These are phyloP conservation scores for western clawed frog (Xenopus tropicalis) DNA, from an alignment of 2,113 vertebrate genomes.

Conservation along the genomic window DNA sequence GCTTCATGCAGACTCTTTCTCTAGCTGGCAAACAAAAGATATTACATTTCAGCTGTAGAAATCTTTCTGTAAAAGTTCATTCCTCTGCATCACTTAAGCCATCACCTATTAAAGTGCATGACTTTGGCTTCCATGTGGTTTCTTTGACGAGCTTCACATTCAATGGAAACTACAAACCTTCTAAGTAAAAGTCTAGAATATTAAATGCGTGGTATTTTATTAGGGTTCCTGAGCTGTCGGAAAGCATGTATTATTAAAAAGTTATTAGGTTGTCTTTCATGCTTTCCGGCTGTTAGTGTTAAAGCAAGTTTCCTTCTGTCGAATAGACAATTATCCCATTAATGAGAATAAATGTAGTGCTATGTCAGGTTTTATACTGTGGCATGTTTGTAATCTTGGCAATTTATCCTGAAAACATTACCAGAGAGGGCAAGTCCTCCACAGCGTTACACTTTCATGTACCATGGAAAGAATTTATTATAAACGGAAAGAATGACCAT, in stretches of 20 bases:
- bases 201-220: not conserved
- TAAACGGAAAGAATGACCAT: slow-evolving; percentile 36
- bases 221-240: too few species aligned
- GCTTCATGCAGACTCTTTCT: too few species aligned
- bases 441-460: slow-evolving; percentile 18
- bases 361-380: slow-evolving; percentile 26
- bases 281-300: too few species aligned
- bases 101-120: slow-evolving; percentile 1
- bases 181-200: not conserved
- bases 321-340: slow-evolving; percentile 27
- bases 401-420: slow-evolving; percentile 4
- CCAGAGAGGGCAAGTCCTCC: not conserved
- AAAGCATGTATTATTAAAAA: too few species aligned
- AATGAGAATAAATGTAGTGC: slow-evolving; percentile 1
- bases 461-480: slow-evolving; percentile 32
- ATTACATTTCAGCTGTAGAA: not conserved
- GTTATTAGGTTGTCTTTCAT: too few species aligned
- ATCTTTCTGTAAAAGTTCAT: not conserved
- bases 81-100: slow-evolving; percentile 1
- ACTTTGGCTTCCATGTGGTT: slow-evolving; percentile 1
- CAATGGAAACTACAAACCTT: slow-evolving; percentile 13
- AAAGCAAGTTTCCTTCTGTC: slow-evolving; percentile 1
- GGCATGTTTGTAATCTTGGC: slow-evolving; percentile 14
- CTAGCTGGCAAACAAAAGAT: not conserved
- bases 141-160: slow-evolving; percentile 9